Conservation (phyloP, 2,797 vertebrate species). For the Pangasius sanitwongsei region DNA sequence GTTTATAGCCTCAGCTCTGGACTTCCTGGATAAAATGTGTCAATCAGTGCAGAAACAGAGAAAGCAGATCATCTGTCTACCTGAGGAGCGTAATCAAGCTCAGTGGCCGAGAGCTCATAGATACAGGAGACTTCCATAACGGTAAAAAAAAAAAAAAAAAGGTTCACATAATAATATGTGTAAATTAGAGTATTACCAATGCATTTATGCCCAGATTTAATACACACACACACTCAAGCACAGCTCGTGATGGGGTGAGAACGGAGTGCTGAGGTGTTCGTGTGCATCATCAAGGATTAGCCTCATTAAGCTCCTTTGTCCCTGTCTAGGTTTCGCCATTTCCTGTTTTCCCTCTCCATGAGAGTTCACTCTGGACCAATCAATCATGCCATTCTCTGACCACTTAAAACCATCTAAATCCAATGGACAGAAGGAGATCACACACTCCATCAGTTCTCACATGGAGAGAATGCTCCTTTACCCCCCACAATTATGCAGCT, state of each 20-base stretch:
- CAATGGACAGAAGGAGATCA: background rate
- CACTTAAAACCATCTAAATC: background rate
- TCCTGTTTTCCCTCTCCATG: background rate
- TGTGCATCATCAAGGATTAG: slow-evolving; percentile 27
- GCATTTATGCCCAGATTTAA: background rate
- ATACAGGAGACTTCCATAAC: background rate
- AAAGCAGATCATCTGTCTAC: background rate
- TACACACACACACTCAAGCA: background rate
- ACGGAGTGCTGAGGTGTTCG: background rate
- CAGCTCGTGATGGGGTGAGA: background rate
- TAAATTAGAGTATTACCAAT: background rate
- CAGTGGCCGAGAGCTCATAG: background rate
- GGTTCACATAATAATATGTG: background rate
- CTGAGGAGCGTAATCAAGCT: background rate
- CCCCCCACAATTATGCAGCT: background rate
- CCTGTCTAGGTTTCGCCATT: slow-evolving; percentile 6
- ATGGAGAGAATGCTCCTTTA: background rate
- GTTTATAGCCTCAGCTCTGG: background rate
- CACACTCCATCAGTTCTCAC: slow-evolving; percentile 13
- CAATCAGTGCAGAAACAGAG: background rate
- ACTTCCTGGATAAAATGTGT: background rate
- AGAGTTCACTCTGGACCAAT: background rate
- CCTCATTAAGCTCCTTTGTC: slow-evolving; percentile 11
- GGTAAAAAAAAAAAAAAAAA: background rate
- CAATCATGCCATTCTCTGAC: slow-evolving; percentile 4